Base-by-base conservation (phyloP, 2,113 vertebrate genomes). In the Naja naja region DNA sequence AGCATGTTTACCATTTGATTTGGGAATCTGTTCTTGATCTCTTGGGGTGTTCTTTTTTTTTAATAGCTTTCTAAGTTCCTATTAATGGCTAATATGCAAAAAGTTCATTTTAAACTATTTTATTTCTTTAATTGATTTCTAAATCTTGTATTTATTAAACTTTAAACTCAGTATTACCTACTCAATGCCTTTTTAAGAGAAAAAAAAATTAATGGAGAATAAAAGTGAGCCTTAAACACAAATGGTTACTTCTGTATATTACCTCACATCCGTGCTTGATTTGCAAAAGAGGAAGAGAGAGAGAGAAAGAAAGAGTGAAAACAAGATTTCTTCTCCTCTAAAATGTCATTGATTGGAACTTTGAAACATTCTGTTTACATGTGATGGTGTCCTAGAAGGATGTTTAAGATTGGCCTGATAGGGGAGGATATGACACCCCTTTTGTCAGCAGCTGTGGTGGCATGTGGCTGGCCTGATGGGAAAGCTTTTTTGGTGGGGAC, bases 151-250 rank as follows among this genome's bases (percentile, higher is more conserved):
- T 98, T 98, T 98, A 98, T 98, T 98, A 97, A 98, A 97, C 97
- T 98, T 98, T 97, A 98, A 98, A 97, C 98, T 98, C 98, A 98
- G 98, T 98, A 98, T 98, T 98, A 98, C 97, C 97, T 98, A 97
- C 97, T 98, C 97, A 98, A 98, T 98, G 98, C 98, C 98, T 98
- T 98, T 97, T 98, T 97, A 97, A 97, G 97, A 97, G 97, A 97
- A 97, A 97, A 97, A 97, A 97, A 97, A 97, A 98, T 97, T 98
- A 98, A 98, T 96, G 97, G 98, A 98, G 97, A 97, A 97, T 97
- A 97, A 98, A 97, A 98, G 98, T 93, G 98, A 98, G 98, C 98
- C 98, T 98, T 98, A 98, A 98, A 97, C 97, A 97, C 97, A 97
- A 98, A 97, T 97, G 97, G 97, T 98, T 98, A 98, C 97, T 98